Conservation (phyloP, 2,113 vertebrate genomes). For the Chlorodrepanis virens region DNA sequence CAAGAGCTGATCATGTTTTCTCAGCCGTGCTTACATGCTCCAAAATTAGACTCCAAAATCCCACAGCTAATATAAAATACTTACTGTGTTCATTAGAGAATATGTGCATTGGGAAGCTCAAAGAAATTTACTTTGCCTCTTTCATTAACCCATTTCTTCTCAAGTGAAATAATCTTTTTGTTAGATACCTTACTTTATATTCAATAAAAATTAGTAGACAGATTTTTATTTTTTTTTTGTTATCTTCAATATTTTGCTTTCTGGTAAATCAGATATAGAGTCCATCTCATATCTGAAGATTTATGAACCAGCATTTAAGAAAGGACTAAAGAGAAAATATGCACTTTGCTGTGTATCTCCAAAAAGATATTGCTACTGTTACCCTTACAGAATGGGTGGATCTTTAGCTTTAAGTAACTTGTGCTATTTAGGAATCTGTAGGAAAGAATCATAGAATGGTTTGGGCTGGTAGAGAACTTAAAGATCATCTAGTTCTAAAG, state of each 20-base stretch:
- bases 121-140: neutral
- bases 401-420: neutral
- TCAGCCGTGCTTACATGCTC: fast-evolving
- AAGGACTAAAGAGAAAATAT: neutral
- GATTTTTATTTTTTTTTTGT: neutral
- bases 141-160: neutral
- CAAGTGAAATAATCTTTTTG: neutral
- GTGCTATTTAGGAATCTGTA: neutral
- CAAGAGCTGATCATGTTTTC: neutral
- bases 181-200: neutral
- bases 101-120: neutral
- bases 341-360: neutral
- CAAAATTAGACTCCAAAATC: neutral
- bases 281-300: neutral
- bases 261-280: neutral
- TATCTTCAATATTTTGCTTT: neutral
- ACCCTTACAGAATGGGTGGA: neutral
- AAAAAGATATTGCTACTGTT: neutral
- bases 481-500: neutral
- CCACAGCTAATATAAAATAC: neutral
- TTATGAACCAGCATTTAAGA: neutral
- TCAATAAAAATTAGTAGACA: neutral
- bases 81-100: neutral
- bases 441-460: neutral
- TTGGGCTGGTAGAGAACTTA: neutral